Percentiles rank a stretch among this genome's conserved stretches.
Conservation (phyloP, 2,113 vertebrate species). For the Hassar affinis region DNA sequence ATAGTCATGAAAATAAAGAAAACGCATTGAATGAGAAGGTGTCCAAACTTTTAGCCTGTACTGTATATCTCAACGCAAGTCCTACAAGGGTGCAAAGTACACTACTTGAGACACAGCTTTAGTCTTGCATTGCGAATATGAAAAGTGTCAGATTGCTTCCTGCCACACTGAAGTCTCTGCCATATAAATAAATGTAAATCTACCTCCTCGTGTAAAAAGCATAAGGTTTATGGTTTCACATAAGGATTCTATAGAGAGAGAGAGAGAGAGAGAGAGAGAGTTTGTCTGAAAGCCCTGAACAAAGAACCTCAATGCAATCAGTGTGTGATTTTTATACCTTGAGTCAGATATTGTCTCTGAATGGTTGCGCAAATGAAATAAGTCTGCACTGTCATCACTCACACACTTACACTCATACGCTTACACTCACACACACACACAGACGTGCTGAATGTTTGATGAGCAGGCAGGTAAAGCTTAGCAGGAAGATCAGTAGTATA, state of each 20-base stretch:
- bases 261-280: not conserved
- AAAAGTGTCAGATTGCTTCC: not conserved
- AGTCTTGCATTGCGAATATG: not conserved
- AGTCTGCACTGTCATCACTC: constrained; percentile 41
- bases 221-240: not conserved
- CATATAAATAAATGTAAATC: not conserved
- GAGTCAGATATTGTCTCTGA: constrained; percentile 21
- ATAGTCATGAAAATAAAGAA: too few relatives aligned
- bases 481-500: constrained; percentile 23
- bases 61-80: too few relatives aligned
- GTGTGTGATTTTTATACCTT: constrained; percentile 10
- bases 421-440: not conserved
- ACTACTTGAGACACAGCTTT: too few relatives aligned
- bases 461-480: constrained; percentile 41
- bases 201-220: not conserved
- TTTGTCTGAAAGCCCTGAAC: not conserved
- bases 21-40: too few relatives aligned
- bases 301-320: not conserved
- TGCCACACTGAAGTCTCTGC: not conserved
- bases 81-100: too few relatives aligned
- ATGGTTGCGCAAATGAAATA: constrained; percentile 25
- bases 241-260: not conserved
- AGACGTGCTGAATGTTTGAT: constrained; percentile 25
- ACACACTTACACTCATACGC: not conserved
- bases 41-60: too few relatives aligned